Conservation (phyloP, 2,113 vertebrate genomes). For the Synchiropus splendidus region DNA sequence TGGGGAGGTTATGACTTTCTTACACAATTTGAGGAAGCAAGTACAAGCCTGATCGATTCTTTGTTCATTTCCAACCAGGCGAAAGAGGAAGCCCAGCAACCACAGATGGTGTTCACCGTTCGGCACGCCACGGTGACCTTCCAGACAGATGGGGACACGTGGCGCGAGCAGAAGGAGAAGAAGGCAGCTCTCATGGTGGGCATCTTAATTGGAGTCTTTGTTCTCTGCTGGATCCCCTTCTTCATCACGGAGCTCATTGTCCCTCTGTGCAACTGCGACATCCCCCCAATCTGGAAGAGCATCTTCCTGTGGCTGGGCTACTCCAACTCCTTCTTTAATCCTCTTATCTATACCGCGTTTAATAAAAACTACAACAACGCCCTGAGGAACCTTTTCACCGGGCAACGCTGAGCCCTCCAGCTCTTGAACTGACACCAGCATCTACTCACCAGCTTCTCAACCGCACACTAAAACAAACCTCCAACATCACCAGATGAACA, state of each 20-base stretch:
- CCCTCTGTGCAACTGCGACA: constrained; percentile 81
- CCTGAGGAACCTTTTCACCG: constrained; percentile 84
- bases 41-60: no score
- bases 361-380: constrained; percentile 97
- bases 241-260: constrained; percentile 89
- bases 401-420: constrained; percentile 65
- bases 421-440: constrained; percentile 16
- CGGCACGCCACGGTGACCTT: constrained; percentile 83
- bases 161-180: constrained; percentile 92
- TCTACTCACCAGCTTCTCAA: constrained; percentile 8
- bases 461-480: constrained; percentile 1
- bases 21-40: no score
- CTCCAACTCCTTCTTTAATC: constrained; percentile 98
- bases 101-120: constrained; percentile 81
- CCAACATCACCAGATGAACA: no score
- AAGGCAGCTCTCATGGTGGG: constrained; percentile 91
- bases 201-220: constrained; percentile 89
- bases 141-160: constrained; percentile 83
- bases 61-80: constrained; percentile 59
- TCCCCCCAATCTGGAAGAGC: constrained; percentile 89
- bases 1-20: no score
- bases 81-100: constrained; percentile 71
- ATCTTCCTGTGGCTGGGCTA: constrained; percentile 96
- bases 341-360: constrained; percentile 93
- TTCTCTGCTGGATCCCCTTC: constrained; percentile 95